phyloP scores from a whole-genome alignment of 2,113 vertebrate genomes.

The Oncorhynchus nerka region DNA sequence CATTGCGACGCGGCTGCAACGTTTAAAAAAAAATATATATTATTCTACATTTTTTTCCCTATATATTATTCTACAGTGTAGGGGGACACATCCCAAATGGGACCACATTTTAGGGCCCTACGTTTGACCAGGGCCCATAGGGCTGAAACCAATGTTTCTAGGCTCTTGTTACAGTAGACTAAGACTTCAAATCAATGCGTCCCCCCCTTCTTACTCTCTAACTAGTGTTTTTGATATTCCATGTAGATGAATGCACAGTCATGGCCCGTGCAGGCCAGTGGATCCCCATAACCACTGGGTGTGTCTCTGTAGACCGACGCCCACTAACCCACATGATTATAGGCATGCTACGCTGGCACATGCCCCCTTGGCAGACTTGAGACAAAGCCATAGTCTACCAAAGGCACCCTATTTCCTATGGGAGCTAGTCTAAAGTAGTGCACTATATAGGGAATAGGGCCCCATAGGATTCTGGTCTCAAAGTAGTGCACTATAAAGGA shows the following conservation, averaged over 20 bases:
- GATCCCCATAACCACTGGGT: constrained; percentile 52
- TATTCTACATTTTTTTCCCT: neutral
- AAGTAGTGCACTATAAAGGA: too few relatives aligned
- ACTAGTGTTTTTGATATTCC: neutral
- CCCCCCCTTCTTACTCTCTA: neutral
- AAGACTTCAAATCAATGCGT: neutral
- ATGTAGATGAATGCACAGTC: neutral
- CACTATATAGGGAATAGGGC: too few relatives aligned
- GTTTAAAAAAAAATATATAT: neutral
- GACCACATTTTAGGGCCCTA: too few relatives aligned
- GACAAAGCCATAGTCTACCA: too few relatives aligned
- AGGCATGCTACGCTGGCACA: constrained; percentile 58
- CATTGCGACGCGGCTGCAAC: neutral
- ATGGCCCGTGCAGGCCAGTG: neutral
- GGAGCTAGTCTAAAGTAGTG: too few relatives aligned
- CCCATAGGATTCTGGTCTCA: too few relatives aligned
- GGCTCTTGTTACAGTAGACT: neutral
- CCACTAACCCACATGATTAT: constrained; percentile 66
- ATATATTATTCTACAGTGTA: neutral
- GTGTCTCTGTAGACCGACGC: constrained; percentile 57
- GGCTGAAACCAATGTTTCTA: neutral
- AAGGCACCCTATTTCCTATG: too few relatives aligned
- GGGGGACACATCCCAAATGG: too few relatives aligned
- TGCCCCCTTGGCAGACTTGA: constrained; percentile 40
- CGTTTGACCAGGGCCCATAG: too few relatives aligned